Percentiles rank a stretch among this genome's conserved stretches.
These are phyloP conservation scores for Caerostris extrusa DNA, from an alignment of 1,140 invertebrate species.

Conservation along the genomic window DNA sequence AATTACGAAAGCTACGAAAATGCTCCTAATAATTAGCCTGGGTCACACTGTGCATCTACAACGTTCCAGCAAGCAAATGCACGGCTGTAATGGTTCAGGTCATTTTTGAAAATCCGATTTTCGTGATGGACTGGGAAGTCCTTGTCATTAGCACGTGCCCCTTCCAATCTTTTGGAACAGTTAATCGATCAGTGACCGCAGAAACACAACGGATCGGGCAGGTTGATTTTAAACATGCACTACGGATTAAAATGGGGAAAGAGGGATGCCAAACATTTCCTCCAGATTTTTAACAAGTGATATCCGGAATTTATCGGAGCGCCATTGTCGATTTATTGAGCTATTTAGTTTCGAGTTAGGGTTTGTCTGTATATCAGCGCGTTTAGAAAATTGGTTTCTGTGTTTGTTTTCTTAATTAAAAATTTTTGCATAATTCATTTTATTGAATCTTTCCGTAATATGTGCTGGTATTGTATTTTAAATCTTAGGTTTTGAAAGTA, in stretches of 20 bases:
- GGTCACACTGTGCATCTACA: neutral
- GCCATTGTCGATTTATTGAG: too few species aligned
- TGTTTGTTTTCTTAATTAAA: too few species aligned
- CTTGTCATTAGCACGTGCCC: neutral
- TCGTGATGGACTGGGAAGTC: conserved; percentile 23
- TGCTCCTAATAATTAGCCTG: neutral
- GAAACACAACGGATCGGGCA: neutral
- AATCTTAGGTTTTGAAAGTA: too few species aligned
- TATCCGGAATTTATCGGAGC: too few species aligned
- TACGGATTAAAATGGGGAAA: neutral
- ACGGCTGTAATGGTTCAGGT: neutral
- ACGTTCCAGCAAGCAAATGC: neutral
- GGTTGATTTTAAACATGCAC: neutral
- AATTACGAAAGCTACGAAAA: neutral
- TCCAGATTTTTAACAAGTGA: too few species aligned
- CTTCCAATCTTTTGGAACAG: neutral
- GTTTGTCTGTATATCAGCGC: too few species aligned
- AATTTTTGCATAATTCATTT: too few species aligned
- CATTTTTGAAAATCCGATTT: conserved; percentile 34
- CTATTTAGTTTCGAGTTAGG: too few species aligned
- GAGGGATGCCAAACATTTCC: neutral
- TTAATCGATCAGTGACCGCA: neutral
- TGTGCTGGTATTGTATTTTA: too few species aligned
- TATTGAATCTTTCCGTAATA: too few species aligned
- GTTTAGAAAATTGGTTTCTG: too few species aligned